A percentile compares a stretch with the other conserved stretches of the same genome.
Evolutionary conservation across 1,140 invertebrate species (phyloP).

Genomic region (Acromyrmex charruanus): DNA sequence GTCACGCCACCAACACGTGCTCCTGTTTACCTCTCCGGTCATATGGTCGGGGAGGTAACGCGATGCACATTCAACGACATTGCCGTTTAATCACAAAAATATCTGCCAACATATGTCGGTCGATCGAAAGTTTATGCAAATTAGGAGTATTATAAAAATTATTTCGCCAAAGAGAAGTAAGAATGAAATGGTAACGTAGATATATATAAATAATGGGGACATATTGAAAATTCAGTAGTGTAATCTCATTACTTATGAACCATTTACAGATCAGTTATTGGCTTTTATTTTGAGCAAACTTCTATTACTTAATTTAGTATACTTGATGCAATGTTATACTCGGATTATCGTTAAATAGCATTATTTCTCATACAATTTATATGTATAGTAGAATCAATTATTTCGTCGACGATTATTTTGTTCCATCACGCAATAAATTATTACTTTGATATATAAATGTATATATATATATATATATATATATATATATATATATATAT

Average conservation of each 20-base stretch:
- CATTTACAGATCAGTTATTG: conserved; percentile 12
- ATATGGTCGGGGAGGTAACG: conserved; percentile 71
- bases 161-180: neutral
- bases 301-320: conserved; percentile 28
- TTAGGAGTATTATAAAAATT: neutral
- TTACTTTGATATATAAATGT: neutral
- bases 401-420: neutral
- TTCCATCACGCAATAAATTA: neutral
- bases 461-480: too few relatives aligned
- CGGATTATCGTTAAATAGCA: conserved; percentile 5
- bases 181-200: neutral
- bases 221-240: conserved; percentile 6
- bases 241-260: conserved; percentile 20
- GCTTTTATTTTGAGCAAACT: conserved; percentile 34
- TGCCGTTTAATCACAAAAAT: conserved; percentile 48
- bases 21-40: conserved; percentile 84
- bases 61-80: conserved; percentile 39
- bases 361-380: neutral
- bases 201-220: conserved; percentile 17
- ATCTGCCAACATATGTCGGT: neutral
- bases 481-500: too few relatives aligned
- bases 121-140: neutral
- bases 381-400: neutral
- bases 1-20: conserved; percentile 84
- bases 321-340: neutral